Evolutionary conservation across 2,113 vertebrate species (phyloP), one percentile per base, ranked within the genome.

Genomic region (Serilophus lunatus): DNA sequence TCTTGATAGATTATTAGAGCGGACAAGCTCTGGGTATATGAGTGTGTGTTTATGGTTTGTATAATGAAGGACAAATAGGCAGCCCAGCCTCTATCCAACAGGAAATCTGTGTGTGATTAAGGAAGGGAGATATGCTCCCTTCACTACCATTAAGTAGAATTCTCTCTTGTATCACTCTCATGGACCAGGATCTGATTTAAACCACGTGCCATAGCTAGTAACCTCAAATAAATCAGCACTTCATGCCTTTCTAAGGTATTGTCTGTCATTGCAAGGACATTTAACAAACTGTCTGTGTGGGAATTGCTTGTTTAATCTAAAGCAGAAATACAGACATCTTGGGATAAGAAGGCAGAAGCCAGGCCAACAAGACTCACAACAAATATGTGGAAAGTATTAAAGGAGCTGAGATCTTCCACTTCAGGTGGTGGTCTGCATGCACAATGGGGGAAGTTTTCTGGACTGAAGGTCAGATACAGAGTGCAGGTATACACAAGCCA

Each of bases 21-120:
- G 18, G 72, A 94, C 6, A 31, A 75, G 80, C 38, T 86, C 76
- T 70, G 68, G 11, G 7, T 90, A 59, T 78, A 76, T 1, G 0
- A 61, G 29, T 69, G 80, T 88, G 82, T 90, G 51, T 94, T 96
- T 90, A 83, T 84, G 80, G 49, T 90, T 96, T 92, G 16, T 44
- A 47, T 88, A 94, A 90, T 68, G 80, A 78, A 88, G 92, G 77
- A 90, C 88, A 95, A 97, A 93, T 66, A 94, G 77, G 56, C 92
- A 86, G 80, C 31, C 72, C 35, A 77, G 51, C 64, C 80, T 78
- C 60, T 81, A 31, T 82, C 54, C 81, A 83, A 59, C 56, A 93
- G 80, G 47, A 93, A 96, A 95, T 83, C 86, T 96, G 92, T 86
- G 65, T 94, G 56, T 94, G 72, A 95, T 94, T 96, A 97, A 92